Evolutionary conservation across 2,888 invertebrate genomes (phyloP).

Genomic region (Artemia sinica): DNA sequence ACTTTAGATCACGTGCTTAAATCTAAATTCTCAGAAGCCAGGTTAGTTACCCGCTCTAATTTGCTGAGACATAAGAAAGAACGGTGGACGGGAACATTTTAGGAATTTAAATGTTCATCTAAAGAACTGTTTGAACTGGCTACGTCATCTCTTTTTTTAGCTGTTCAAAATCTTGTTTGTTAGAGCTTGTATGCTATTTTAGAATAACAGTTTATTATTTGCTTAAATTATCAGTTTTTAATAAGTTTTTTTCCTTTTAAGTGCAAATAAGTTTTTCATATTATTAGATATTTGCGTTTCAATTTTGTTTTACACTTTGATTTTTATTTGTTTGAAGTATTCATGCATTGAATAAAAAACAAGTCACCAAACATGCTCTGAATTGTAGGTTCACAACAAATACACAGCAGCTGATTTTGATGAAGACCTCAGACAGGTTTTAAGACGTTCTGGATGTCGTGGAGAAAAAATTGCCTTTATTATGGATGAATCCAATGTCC

Average conservation of each 20-base stretch:
- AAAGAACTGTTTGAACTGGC: no score
- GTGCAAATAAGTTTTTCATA: no score
- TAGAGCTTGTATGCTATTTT: background rate
- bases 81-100: no score
- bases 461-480: slow-evolving; percentile 99
- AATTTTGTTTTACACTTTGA: no score
- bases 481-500: slow-evolving; percentile 93
- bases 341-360: background rate
- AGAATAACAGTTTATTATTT: background rate
- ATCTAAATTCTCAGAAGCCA: no score
- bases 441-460: slow-evolving; percentile 70
- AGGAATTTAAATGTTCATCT: no score
- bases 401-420: slow-evolving; percentile 98
- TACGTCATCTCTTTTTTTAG: no score
- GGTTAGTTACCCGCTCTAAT: no score
- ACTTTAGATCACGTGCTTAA: no score
- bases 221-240: background rate
- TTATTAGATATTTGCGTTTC: no score
- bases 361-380: slow-evolving; percentile 22
- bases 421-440: slow-evolving; percentile 80
- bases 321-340: no score
- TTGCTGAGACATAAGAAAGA: no score
- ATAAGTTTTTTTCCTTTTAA: background rate
- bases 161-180: background rate
- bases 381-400: slow-evolving; percentile 77